Evolutionary conservation across 2,113 vertebrate species (phyloP).

Genomic region (Sceloporus undulatus): DNA sequence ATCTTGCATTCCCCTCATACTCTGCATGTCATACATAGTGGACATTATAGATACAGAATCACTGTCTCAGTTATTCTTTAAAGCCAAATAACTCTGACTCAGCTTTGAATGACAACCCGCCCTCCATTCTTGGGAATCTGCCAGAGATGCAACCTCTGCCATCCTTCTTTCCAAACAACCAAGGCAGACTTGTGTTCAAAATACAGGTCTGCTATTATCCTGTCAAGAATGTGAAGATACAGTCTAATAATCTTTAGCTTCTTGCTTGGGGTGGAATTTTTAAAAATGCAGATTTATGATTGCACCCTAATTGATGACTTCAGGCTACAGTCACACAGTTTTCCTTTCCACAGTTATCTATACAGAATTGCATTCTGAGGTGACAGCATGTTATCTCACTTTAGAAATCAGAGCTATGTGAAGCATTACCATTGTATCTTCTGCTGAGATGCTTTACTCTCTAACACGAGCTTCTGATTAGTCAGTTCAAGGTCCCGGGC

Average conservation of each 20-base stretch:
- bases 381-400: background rate
- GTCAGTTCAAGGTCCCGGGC: constrained; percentile 94
- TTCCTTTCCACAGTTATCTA: background rate
- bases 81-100: background rate
- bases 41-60: background rate
- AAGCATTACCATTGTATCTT: constrained; percentile 91
- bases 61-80: background rate
- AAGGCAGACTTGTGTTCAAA: background rate
- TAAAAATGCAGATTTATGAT: background rate
- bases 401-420: background rate
- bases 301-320: background rate
- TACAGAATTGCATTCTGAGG: background rate
- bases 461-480: constrained; percentile 94
- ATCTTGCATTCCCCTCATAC: background rate
- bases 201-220: background rate
- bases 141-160: background rate
- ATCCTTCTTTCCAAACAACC: background rate
- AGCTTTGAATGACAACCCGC: background rate
- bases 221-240: background rate
- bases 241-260: background rate
- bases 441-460: constrained; percentile 95
- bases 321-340: too few species aligned
- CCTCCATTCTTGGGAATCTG: background rate
- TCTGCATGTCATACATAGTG: background rate
- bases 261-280: background rate